phyloP scores from a whole-genome alignment of 2,113 vertebrate species.

The Cavia aperea region DNA sequence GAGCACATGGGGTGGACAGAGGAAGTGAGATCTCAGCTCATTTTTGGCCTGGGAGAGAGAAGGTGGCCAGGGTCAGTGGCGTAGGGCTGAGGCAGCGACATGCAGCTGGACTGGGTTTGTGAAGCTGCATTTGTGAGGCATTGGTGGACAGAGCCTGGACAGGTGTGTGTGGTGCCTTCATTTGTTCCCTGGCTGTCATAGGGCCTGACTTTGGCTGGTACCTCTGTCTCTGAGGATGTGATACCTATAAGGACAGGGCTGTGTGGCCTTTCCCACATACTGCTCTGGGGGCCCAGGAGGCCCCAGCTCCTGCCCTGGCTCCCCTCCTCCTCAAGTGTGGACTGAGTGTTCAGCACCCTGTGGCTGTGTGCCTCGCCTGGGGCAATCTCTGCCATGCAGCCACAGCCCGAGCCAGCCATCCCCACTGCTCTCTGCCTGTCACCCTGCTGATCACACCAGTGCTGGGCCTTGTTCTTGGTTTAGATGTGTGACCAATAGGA shows the following conservation, averaged over 20 bases:
- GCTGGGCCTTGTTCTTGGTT: neutral
- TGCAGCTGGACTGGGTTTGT: neutral
- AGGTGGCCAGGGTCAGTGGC: neutral
- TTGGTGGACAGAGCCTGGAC: neutral
- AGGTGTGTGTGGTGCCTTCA: neutral
- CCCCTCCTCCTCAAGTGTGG: neutral
- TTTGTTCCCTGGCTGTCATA: rapidly evolving
- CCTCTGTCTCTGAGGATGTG: neutral
- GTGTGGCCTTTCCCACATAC: neutral
- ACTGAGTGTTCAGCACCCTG: neutral
- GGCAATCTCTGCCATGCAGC: neutral
- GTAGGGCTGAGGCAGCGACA: no score
- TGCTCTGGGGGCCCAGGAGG: neutral
- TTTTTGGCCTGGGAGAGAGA: no score
- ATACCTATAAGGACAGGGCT: neutral
- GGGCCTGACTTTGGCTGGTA: neutral
- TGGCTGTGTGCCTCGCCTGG: neutral
- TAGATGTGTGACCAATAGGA: neutral
- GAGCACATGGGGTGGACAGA: neutral
- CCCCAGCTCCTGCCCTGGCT: neutral
- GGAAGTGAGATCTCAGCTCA: no score
- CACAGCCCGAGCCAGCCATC: neutral
- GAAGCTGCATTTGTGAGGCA: neutral
- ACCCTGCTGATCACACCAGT: neutral
- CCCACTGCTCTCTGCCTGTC: neutral